phyloP scores from a whole-genome alignment of 2,797 vertebrate genomes.

The Halcyon chelicuti region DNA sequence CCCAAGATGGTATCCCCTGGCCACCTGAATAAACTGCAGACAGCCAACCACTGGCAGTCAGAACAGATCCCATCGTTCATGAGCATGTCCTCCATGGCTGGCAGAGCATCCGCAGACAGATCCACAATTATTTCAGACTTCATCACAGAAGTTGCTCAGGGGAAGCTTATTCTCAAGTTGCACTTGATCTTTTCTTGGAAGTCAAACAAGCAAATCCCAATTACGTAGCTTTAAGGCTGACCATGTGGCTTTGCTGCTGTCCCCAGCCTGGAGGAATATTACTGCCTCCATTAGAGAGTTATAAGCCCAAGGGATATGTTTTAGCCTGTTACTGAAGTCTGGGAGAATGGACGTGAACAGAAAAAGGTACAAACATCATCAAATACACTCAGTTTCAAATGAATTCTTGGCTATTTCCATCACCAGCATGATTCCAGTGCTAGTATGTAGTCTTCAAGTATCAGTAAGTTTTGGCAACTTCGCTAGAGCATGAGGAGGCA shows the following conservation, averaged over 20 bases:
- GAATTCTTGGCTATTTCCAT: not conserved
- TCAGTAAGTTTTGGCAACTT: not conserved
- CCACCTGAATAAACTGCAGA: not conserved
- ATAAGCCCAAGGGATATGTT: not conserved
- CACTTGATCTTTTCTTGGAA: not conserved
- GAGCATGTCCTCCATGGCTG: not conserved
- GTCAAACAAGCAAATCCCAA: not conserved
- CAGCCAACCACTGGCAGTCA: fast-evolving
- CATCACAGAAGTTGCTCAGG: not conserved
- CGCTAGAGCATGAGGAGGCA: not conserved
- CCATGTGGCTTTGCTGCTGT: not conserved
- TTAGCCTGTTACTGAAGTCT: not conserved
- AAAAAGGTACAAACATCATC: not conserved
- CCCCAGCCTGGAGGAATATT: not conserved
- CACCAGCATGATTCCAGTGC: not conserved
- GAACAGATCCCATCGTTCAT: fast-evolving
- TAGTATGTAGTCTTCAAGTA: not conserved
- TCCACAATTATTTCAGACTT: fast-evolving
- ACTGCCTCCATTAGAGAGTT: not conserved
- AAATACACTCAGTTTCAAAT: not conserved
- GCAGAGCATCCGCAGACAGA: not conserved
- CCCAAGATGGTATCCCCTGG: not conserved
- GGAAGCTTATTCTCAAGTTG: not conserved
- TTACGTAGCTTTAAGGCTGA: not conserved
- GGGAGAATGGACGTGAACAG: not conserved